Percentiles rank a stretch among this genome's conserved stretches.
phyloP scores from a whole-genome alignment of 2,113 vertebrate species.

The Verasper variegatus region DNA sequence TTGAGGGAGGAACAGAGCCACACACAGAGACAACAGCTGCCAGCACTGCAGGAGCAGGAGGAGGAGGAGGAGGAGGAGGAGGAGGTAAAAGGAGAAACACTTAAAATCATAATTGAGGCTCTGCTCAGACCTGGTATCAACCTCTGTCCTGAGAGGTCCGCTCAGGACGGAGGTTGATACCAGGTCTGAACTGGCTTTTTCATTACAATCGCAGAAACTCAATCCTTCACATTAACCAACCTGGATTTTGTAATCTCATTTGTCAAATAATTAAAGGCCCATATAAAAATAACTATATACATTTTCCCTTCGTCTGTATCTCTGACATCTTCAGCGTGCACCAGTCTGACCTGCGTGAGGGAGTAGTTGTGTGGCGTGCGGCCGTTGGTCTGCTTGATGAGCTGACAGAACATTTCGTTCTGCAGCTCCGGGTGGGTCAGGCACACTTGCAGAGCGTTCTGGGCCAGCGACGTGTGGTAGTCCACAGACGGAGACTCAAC shows the following conservation, averaged over 20 bases:
- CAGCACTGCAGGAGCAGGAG: slow-evolving; percentile 82
- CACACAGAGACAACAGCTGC: slow-evolving; percentile 91
- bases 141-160: neutral
- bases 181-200: no score
- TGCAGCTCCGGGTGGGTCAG: slow-evolving; percentile 90
- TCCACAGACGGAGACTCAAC: slow-evolving; percentile 90
- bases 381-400: slow-evolving; percentile 89
- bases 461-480: slow-evolving; percentile 90
- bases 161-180: no score
- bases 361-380: slow-evolving; percentile 87
- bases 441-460: slow-evolving; percentile 91
- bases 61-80: neutral
- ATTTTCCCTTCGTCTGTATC: no score
- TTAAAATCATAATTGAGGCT: neutral
- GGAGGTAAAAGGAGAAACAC: neutral
- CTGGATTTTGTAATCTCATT: neutral
- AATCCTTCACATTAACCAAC: neutral
- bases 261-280: neutral
- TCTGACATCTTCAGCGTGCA: no score
- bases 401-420: slow-evolving; percentile 92
- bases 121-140: neutral
- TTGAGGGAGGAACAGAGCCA: slow-evolving; percentile 90
- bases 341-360: slow-evolving; percentile 85
- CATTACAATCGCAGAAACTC: no score
- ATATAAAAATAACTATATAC: no score